Evolutionary conservation across 2,113 vertebrate species (phyloP).

Genomic region (Willisornis vidua): DNA sequence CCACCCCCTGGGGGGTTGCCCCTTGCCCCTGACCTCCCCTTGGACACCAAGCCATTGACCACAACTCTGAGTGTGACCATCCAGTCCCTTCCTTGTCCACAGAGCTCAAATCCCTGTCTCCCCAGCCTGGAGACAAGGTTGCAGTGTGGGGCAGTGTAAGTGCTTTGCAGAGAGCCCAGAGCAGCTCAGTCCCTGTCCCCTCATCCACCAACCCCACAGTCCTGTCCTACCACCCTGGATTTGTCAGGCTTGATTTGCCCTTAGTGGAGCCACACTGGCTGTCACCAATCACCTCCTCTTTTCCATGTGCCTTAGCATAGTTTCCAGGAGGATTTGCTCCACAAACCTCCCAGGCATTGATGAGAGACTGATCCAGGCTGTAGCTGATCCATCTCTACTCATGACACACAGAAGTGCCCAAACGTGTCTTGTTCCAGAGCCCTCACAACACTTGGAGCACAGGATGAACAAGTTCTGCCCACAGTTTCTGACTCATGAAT

Average conservation of each 20-base stretch:
- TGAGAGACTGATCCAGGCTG: background rate
- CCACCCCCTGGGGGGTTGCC: background rate
- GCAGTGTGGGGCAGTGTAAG: background rate
- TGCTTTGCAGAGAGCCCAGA: background rate
- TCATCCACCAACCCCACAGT: background rate
- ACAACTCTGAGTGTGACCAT: background rate
- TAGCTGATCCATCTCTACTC: background rate
- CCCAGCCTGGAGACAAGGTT: background rate
- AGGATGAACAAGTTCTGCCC: fast-evolving
- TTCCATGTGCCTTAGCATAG: background rate
- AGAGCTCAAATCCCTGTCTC: background rate
- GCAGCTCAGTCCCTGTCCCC: background rate
- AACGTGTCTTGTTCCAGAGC: background rate
- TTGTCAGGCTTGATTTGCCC: background rate
- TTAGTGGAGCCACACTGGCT: background rate
- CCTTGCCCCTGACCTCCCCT: background rate
- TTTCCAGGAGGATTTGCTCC: background rate
- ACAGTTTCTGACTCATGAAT: background rate
- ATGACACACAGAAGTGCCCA: fast-evolving
- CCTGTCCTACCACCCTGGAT: background rate
- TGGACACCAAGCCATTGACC: background rate
- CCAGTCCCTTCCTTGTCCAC: background rate
- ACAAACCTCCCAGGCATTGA: background rate
- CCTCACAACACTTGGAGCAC: fast-evolving
- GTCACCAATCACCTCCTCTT: background rate